Conservation (phyloP, 2,797 vertebrate genomes). For the Malacoraja senta region DNA sequence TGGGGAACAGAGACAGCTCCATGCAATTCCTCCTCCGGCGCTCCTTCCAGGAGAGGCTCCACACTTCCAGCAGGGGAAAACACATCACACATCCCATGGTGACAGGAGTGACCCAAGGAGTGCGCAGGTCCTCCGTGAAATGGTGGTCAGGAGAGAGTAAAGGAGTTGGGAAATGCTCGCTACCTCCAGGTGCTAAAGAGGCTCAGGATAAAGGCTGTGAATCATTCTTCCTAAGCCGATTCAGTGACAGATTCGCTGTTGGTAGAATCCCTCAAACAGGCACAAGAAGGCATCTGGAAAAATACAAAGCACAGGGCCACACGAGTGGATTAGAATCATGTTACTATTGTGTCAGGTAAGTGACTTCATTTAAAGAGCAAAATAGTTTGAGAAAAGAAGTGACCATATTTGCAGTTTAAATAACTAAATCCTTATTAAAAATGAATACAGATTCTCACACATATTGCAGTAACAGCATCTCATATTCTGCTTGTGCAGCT, state of each 20-base stretch:
- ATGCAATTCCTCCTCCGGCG: slow-evolving; percentile 48
- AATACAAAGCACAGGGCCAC: not conserved
- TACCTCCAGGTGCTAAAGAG: not conserved
- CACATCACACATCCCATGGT: slow-evolving; percentile 58
- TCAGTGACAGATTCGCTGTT: not conserved
- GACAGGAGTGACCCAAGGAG: not conserved
- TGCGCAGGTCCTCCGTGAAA: not conserved
- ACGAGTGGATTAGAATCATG: not conserved
- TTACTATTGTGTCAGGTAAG: too few relatives aligned
- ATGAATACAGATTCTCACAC: not conserved
- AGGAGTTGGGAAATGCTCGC: too few relatives aligned
- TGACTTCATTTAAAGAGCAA: not conserved
- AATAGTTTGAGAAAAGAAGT: not conserved
- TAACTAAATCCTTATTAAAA: not conserved
- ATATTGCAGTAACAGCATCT: too few relatives aligned
- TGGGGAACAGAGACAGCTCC: slow-evolving; percentile 54
- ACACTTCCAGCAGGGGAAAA: slow-evolving; percentile 59
- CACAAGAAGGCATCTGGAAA: not conserved
- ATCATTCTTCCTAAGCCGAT: not conserved
- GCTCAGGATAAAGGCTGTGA: not conserved
- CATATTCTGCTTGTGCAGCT: too few relatives aligned
- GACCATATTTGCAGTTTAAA: not conserved
- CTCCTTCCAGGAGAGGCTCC: slow-evolving; percentile 47
- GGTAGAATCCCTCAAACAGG: not conserved
- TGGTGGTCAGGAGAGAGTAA: too few relatives aligned